A percentile compares a stretch with the other conserved stretches of the same genome.
Evolutionary conservation across 2,113 vertebrate species (phyloP).

Genomic region (Vulpes vulpes): DNA sequence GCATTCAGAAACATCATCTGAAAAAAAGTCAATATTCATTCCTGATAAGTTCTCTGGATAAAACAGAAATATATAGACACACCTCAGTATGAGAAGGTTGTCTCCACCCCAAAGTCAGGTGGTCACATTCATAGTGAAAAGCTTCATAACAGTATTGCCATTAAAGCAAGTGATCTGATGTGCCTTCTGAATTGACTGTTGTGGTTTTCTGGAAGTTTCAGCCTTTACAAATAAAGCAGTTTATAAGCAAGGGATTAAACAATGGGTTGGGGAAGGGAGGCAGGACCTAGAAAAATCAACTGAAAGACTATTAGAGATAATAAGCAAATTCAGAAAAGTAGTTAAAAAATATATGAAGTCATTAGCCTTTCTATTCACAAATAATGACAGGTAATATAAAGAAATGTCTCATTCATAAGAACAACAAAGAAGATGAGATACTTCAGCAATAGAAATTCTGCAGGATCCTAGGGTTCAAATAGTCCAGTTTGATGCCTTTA

Average conservation of each 20-base stretch:
- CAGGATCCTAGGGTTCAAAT: neutral
- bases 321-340: neutral
- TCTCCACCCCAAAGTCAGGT: neutral
- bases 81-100: neutral
- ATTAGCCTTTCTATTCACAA: neutral
- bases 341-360: neutral
- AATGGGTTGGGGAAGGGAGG: neutral
- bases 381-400: neutral
- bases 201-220: constrained; percentile 23
- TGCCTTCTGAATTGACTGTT: neutral
- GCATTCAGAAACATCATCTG: neutral
- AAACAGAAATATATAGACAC: neutral
- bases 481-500: neutral
- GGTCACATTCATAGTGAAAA: neutral
- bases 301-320: neutral
- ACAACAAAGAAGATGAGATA: neutral
- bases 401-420: neutral
- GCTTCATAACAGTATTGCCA: neutral
- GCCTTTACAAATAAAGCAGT: neutral
- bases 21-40: neutral
- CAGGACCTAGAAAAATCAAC: neutral
- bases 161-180: neutral
- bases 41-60: neutral
- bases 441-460: neutral
- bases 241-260: neutral